Evolutionary conservation across 2,113 vertebrate species (phyloP).

Genomic region (Psophia crepitans): DNA sequence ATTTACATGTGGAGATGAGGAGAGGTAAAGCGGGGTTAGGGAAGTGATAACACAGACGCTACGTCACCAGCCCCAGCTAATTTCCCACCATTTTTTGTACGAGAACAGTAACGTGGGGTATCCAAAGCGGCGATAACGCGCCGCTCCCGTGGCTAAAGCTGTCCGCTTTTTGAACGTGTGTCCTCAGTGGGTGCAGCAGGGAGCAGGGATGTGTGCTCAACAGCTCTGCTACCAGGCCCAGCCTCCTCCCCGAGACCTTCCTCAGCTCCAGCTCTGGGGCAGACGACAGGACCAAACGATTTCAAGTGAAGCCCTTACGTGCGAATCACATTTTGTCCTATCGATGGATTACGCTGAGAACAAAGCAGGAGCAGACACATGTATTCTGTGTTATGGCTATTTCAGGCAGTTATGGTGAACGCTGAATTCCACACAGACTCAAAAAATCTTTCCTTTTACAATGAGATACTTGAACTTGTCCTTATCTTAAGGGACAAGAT

Average conservation of each 20-base stretch:
- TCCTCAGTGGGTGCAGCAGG: not conserved
- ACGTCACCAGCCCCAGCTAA: not conserved
- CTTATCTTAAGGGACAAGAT: not conserved
- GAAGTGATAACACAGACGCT: not conserved
- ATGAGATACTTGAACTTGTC: not conserved
- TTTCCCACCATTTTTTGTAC: not conserved
- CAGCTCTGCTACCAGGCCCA: not conserved
- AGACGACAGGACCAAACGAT: not conserved
- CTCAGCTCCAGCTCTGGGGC: not conserved
- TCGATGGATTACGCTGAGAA: not conserved
- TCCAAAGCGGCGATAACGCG: not conserved
- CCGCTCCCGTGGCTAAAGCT: not conserved
- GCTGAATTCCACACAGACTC: not conserved
- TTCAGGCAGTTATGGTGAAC: not conserved
- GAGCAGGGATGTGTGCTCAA: not conserved
- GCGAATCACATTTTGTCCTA: not conserved
- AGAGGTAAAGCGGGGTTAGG: not conserved
- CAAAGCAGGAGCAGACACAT: not conserved
- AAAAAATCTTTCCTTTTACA: not conserved
- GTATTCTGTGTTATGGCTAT: not conserved
- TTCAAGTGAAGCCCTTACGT: not conserved
- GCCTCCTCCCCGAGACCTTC: not conserved
- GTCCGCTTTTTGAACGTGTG: not conserved
- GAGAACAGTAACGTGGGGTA: not conserved
- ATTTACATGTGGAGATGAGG: slow-evolving; percentile 14